These are phyloP conservation scores for Eptatretus atami DNA, from an alignment of 2,797 vertebrate species.

Conservation along the genomic window DNA sequence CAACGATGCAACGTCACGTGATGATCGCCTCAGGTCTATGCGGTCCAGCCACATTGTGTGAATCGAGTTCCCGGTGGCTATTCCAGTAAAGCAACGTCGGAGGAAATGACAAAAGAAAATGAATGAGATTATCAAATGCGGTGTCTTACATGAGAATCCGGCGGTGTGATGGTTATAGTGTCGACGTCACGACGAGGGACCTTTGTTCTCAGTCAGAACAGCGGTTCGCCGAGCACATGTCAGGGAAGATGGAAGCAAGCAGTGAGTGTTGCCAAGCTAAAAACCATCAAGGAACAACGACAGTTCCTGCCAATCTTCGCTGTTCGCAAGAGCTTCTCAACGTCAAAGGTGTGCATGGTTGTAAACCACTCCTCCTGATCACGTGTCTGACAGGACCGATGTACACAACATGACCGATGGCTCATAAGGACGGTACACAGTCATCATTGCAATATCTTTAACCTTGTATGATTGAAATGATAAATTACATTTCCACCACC, in stretches of 20 bases:
- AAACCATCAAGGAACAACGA: conserved; percentile 62
- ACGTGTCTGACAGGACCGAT: no score
- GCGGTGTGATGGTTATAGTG: neutral
- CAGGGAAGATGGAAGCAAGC: conserved; percentile 56
- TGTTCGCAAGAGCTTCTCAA: conserved; percentile 80
- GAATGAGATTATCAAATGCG: neutral
- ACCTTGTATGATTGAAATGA: no score
- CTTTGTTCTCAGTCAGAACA: conserved; percentile 33
- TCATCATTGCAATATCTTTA: no score
- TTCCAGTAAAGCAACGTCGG: no score
- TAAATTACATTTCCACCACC: no score
- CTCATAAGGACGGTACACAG: no score
- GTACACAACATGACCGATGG: no score
- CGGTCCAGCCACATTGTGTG: no score
- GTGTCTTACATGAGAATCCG: neutral
- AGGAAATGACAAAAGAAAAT: no score
- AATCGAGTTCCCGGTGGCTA: no score
- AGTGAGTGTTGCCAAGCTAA: conserved; percentile 92
- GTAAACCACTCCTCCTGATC: neutral
- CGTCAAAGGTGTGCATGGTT: conserved; percentile 31
- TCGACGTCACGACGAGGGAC: neutral
- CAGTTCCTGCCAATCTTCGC: conserved; percentile 92
- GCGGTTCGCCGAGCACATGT: conserved; percentile 97
- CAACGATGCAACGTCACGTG: no score
- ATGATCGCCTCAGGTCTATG: no score